These are phyloP conservation scores for Melanogrammus aeglefinus DNA, from an alignment of 2,797 vertebrate genomes.

Conservation along the genomic window DNA sequence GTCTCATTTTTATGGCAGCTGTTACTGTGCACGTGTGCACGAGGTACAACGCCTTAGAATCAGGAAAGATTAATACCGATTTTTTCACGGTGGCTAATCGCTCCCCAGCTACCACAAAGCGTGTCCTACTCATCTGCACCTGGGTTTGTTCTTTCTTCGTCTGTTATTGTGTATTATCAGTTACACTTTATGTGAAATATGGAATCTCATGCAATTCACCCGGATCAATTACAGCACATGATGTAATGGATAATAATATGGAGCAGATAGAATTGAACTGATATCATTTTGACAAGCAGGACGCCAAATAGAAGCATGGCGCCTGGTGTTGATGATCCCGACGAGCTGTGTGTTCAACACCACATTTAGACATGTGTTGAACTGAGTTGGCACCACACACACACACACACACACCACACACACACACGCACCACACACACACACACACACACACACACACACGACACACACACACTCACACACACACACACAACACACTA, in stretches of 20 bases:
- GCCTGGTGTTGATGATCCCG: neutral
- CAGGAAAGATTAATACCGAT: neutral
- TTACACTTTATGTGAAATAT: neutral
- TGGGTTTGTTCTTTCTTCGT: too few relatives aligned
- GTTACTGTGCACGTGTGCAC: too few relatives aligned
- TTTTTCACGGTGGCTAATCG: neutral
- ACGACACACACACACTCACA: slow-evolving; percentile 25
- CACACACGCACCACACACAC: neutral
- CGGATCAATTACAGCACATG: neutral
- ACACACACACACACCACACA: neutral
- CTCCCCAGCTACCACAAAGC: neutral
- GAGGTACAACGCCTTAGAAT: too few relatives aligned
- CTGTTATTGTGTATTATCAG: neutral
- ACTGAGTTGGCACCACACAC: neutral
- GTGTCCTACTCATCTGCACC: neutral
- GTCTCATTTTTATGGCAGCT: neutral
- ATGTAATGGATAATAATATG: neutral
- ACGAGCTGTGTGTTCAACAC: neutral
- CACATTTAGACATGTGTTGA: neutral
- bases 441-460: neutral
- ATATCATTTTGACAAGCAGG: neutral
- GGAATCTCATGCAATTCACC: neutral
- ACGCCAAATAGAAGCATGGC: neutral
- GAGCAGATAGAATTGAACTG: neutral
- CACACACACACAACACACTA: slow-evolving; percentile 23